Evolutionary conservation across 92 coral and sea anemone species (phyloP).

Genomic region (Blastomussa wellsi): DNA sequence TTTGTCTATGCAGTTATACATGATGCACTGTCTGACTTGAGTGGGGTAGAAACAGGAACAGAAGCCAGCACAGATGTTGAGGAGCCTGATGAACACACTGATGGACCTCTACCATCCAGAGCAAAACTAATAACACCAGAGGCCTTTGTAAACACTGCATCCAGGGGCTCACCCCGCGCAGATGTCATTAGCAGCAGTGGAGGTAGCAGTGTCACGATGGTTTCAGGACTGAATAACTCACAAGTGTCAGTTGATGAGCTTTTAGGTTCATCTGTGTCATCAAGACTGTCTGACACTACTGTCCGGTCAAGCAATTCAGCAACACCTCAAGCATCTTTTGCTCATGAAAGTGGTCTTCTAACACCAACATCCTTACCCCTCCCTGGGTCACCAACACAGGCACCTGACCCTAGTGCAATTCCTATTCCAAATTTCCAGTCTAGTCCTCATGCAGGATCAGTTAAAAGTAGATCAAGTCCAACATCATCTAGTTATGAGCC

Average conservation of each 20-base stretch:
- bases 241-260: constrained; percentile 64
- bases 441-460: constrained; percentile 37
- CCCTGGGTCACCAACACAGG: constrained; percentile 69
- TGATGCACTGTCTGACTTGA: constrained; percentile 92
- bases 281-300: constrained; percentile 84
- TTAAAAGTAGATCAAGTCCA: constrained; percentile 12
- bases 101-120: constrained; percentile 49
- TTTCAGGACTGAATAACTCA: constrained; percentile 75
- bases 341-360: constrained; percentile 47
- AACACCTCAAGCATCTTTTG: constrained; percentile 65
- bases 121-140: constrained; percentile 89
- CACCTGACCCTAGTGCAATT: constrained; percentile 59
- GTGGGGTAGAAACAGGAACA: constrained; percentile 90
- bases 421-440: constrained; percentile 71
- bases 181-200: constrained; percentile 57
- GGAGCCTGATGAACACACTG: constrained; percentile 64
- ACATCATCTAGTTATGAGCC: constrained; percentile 3
- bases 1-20: constrained; percentile 56
- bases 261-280: constrained; percentile 76
- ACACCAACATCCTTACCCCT: constrained; percentile 86
- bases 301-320: constrained; percentile 67
- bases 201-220: constrained; percentile 83
- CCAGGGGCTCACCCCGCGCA: constrained; percentile 58
- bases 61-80: constrained; percentile 84
- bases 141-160: constrained; percentile 68